Base-by-base conservation (phyloP, 2,113 vertebrate genomes). In the Neogale vison region DNA sequence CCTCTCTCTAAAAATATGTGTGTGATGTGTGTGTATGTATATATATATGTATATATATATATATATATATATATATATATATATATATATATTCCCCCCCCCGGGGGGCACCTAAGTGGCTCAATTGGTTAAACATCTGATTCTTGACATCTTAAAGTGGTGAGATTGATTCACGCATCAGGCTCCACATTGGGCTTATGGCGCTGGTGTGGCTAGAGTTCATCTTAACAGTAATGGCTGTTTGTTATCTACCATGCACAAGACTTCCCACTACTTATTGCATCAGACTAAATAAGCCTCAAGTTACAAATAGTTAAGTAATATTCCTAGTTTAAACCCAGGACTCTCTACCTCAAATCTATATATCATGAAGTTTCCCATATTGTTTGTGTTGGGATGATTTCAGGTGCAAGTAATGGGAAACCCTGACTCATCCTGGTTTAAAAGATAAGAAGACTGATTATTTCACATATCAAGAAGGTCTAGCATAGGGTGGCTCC, bases 41-140 rank as follows among this genome's bases (percentile, higher is more conserved):
- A 0, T 52, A 0, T 52, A 2, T 6, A 3, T 18, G 0, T 18
- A 5, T 52, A 4, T 5, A 15, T 4, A 13, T 50, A 13, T 13
- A 13, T 50, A 50, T 34, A 34, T 7, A 31, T 15, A 3, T 65
- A 65, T 65, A 65, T 31, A 42, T 42, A 42, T 42, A 18, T n/a
- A 17, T 67, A 45, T 10, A 45, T 45, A 10, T 45, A 45, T 45
- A 42, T 42, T 42, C 7, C 45, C 45, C 45, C 45, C 45, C 6
- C 15, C 52, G 34, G 67, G 34, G 67, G 18, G 34, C n/a, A 55
- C 34, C 67, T 69, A 69, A 36, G 67, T 36, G 67, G n/a, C 34
- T 69, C 67, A 21, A 18, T 69, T 21, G 18, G 34, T 36, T 69
- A 36, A 36, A 34, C 67, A n/a, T 69, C 34, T 69, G 67, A 69